Base-by-base conservation (phyloP, 2,113 vertebrate genomes). In the Perccottus glenii region DNA sequence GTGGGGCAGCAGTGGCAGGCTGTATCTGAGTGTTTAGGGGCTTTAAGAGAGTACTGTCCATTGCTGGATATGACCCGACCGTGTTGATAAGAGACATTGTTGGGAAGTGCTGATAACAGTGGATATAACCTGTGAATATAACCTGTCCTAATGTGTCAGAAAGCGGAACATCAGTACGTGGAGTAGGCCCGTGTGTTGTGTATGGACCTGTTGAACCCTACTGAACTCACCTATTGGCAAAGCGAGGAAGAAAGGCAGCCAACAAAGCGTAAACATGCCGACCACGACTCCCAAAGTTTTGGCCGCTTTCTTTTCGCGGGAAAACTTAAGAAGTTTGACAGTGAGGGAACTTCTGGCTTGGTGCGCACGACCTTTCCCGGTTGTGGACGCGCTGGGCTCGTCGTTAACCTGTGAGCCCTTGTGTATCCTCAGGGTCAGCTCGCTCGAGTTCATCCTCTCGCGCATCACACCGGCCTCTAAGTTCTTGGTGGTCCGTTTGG, bases 401-500 rank as follows among this genome's bases (percentile, higher is more conserved):
- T 98, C 96, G 0, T 90, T 82, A 70, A 93, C 92, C 74, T 92
- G 89, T n/a, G 94, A 93, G 56, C 96, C 96, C 89, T 95, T 96
- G 82, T 99, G 97, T 74, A 99, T 98, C 82, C 97, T 88, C 60
- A 99, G 90, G 45, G 97, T 98, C 84, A 98, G 89, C 89, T 98
- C 97, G 62, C 94, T 94, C 68, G 96, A 96, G 86, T 97, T 90
- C 88, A 94, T 96, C 89, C 94, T 95, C 87, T 98, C 97, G 42
- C 93, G 95, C 96, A 98, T 96, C 86, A 98, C 94, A 1, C 97
- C 97, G 0, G 96, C 97, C 72, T 99, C 96, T 74, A 99, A 88
- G 84, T 98, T 99, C 91, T 95, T 96, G 9, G 96, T 99, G 87
- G 96, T 98, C 87, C 95, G 92, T 85, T 98, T 98, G 87, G 96